Evolutionary conservation across 2,113 vertebrate genomes (phyloP), one percentile per base, ranked within the genome.

Genomic region (Gnathonemus echidnorhynchus): DNA sequence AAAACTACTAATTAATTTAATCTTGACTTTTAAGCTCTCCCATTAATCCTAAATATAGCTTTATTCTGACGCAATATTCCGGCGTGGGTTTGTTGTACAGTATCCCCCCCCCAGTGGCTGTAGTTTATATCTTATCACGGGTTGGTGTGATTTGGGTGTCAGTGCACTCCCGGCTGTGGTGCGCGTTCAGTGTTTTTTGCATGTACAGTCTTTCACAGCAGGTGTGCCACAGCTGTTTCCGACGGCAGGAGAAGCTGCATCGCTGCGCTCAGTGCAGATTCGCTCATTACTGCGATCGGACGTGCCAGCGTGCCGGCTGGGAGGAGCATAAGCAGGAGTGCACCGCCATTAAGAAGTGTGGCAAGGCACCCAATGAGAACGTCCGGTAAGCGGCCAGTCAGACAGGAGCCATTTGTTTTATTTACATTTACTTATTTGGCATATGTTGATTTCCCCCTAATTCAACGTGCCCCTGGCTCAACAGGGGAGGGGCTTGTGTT

Each of bases 171-270:
- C 21, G 10, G 42, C 21, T 21, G 8, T 46, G 39, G 6, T n/a
- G 24, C 1, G 17, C 9, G 2, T 24, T 46, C 21, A 46, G 35
- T 4, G 42, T 50, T 48, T 87, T 15, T 56, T 90, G 49, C 91
- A 89, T 83, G 53, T 90, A 13, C 93, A 99, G 98, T 94, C 92
- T 98, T 35, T 93, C 94, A 0, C 94, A 95, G 0, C 92, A 97
- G 27, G 96, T 99, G 92, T 99, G 98, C 90, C 98, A 99, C 94
- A 97, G 96, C 90, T 99, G 98, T 93, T 99, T 99, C 95, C 98
- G 98, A 53, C 94, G 93, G 3, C 97, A 98, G 92, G 96, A 96
- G 90, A 95, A 95, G 35, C 97, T 98, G 27, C 98, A 98, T 58
- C 97, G 97, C 90, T 99, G 98, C 0, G 97, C 95, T 19, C 98